These are phyloP conservation scores for Orientallactaga sibirica DNA, from an alignment of 2,797 vertebrate genomes.

Conservation along the genomic window DNA sequence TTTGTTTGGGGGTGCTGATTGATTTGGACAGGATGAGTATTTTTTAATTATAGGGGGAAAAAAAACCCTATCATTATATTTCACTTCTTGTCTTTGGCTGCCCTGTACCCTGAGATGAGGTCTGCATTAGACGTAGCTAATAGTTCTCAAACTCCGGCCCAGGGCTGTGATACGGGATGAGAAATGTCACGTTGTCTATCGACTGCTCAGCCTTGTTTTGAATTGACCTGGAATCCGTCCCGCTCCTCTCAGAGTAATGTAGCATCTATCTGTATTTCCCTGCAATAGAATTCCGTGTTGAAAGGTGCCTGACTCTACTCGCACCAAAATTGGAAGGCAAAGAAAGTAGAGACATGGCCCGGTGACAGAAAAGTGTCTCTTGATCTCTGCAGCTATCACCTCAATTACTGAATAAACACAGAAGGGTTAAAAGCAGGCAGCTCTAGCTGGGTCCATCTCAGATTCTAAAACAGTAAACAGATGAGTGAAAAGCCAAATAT, in stretches of 20 bases:
- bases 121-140: background rate
- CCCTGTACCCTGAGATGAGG: background rate
- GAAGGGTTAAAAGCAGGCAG: background rate
- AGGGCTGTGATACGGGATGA: background rate
- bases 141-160: background rate
- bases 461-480: background rate
- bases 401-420: background rate
- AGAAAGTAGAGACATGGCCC: background rate
- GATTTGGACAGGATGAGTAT: background rate
- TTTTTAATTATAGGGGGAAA: background rate
- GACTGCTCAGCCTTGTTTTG: background rate
- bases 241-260: background rate
- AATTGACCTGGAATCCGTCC: background rate
- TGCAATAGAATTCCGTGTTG: background rate
- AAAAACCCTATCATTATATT: background rate
- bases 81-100: background rate
- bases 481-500: background rate
- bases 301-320: background rate
- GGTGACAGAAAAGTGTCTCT: background rate
- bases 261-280: background rate
- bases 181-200: background rate
- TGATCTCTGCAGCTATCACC: background rate
- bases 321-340: too few relatives aligned
- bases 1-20: background rate
- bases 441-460: background rate